Percentiles rank a stretch among this genome's conserved stretches.
Conservation (phyloP, 2,888 invertebrate genomes). For the Drosophila mercatorum region DNA sequence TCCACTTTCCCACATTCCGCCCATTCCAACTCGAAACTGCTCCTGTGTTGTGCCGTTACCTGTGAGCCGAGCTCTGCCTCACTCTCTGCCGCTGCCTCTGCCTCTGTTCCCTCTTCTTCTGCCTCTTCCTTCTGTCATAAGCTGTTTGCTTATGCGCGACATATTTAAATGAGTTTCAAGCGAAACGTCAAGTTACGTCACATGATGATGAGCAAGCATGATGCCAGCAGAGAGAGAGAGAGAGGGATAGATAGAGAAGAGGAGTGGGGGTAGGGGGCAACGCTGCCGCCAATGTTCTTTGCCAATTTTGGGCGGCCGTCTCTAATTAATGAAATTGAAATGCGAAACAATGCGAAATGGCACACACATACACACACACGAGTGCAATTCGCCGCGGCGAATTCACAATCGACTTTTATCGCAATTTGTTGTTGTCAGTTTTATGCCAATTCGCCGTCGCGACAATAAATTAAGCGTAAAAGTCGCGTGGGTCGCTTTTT, state of each 20-base stretch:
- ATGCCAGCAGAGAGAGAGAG: background rate
- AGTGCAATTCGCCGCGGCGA: conserved; percentile 29
- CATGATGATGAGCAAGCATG: conserved; percentile 36
- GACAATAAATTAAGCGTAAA: conserved; percentile 55
- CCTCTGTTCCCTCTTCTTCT: background rate
- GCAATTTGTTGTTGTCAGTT: conserved; percentile 42
- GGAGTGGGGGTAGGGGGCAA: background rate
- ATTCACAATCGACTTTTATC: conserved; percentile 51
- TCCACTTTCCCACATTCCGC: conserved; percentile 20
- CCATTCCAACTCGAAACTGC: conserved; percentile 8
- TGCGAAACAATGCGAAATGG: conserved; percentile 54
- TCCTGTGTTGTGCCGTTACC: conserved; percentile 36
- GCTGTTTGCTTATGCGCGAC: conserved; percentile 59
- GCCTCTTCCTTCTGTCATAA: conserved; percentile 48
- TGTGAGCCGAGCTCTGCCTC: conserved; percentile 15
- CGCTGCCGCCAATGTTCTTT: conserved; percentile 53
- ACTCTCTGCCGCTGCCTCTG: background rate
- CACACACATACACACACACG: conserved; percentile 16
- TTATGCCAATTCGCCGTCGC: conserved; percentile 51
- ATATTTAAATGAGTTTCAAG: conserved; percentile 62
- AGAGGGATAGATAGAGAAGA: background rate
- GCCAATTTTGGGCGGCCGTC: conserved; percentile 50
- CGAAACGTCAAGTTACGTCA: conserved; percentile 65
- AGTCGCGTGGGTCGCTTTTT: conserved; percentile 44
- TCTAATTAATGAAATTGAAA: conserved; percentile 69